Evolutionary conservation across 2,113 vertebrate species (phyloP).

Genomic region (Ptyas mucosa): DNA sequence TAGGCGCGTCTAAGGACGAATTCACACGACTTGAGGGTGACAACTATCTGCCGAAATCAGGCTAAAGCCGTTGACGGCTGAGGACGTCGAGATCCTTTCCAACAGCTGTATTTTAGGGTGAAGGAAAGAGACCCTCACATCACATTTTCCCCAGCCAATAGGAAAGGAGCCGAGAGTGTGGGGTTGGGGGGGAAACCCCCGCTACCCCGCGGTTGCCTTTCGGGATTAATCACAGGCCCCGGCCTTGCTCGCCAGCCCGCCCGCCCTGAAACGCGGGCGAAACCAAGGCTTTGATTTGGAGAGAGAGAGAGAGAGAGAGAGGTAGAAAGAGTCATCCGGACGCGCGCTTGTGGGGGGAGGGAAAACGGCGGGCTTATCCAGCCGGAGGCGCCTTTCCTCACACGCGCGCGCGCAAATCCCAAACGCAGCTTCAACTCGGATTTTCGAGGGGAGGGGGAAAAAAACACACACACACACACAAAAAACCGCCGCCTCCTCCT

Average conservation of each 20-base stretch:
- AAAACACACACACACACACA: too few relatives aligned
- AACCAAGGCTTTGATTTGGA: conserved; percentile 10
- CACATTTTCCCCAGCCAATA: not conserved
- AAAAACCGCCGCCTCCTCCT: not conserved
- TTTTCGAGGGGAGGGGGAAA: not conserved
- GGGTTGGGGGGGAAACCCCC: not conserved
- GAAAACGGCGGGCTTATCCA: conserved; percentile 22
- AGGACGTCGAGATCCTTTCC: not conserved
- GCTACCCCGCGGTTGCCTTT: not conserved
- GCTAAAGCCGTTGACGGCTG: not conserved
- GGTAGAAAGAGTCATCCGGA: not conserved
- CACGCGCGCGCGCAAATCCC: not conserved
- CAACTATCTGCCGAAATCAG: not conserved
- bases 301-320: not conserved
- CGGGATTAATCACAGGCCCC: not conserved
- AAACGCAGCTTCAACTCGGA: not conserved
- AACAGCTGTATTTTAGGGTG: not conserved
- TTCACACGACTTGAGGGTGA: not conserved
- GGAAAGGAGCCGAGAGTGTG: too few relatives aligned
- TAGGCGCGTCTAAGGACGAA: not conserved
- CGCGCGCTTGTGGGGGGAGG: conserved; percentile 37
- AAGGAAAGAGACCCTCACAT: not conserved
- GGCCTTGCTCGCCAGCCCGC: not conserved
- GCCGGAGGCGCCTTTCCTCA: not conserved
- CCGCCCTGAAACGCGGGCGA: not conserved